Conservation (phyloP, 2,113 vertebrate genomes). For the Neopipo cinnamomea region DNA sequence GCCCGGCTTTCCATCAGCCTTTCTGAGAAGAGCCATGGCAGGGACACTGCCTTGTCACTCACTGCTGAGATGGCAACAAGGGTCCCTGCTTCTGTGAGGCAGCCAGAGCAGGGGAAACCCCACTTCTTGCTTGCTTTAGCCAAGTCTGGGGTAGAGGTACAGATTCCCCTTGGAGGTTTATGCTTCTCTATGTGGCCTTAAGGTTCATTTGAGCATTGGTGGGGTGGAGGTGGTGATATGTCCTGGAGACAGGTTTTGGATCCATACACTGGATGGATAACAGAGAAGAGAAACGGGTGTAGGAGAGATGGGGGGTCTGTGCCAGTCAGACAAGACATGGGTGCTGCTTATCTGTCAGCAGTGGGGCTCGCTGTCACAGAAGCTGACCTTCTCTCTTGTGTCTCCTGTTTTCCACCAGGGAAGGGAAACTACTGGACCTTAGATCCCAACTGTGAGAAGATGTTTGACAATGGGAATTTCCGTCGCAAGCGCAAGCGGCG, state of each 20-base stretch:
- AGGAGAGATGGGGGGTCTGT: background rate
- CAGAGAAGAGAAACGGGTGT: background rate
- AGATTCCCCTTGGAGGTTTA: background rate
- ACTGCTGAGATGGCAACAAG: background rate
- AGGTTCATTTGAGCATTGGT: rapidly evolving
- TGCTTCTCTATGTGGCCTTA: background rate
- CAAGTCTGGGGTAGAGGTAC: background rate
- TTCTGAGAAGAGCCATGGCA: background rate
- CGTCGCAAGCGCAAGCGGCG: constrained; percentile 93
- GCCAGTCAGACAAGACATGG: rapidly evolving
- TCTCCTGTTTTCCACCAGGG: constrained; percentile 71
- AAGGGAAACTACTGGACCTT: constrained; percentile 99
- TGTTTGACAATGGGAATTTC: constrained; percentile 99
- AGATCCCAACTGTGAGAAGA: constrained; percentile 99
- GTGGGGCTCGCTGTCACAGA: background rate
- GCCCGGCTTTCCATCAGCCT: background rate
- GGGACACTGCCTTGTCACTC: background rate
- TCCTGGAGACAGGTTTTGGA: background rate
- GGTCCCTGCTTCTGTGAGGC: background rate
- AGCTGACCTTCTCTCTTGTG: background rate
- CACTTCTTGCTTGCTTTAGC: rapidly evolving
- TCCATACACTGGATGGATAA: background rate
- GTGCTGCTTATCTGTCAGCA: background rate
- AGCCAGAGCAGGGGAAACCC: background rate
- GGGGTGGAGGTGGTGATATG: background rate